Evolutionary conservation across 1,140 invertebrate genomes (phyloP).

Genomic region (Danaus plexippus): DNA sequence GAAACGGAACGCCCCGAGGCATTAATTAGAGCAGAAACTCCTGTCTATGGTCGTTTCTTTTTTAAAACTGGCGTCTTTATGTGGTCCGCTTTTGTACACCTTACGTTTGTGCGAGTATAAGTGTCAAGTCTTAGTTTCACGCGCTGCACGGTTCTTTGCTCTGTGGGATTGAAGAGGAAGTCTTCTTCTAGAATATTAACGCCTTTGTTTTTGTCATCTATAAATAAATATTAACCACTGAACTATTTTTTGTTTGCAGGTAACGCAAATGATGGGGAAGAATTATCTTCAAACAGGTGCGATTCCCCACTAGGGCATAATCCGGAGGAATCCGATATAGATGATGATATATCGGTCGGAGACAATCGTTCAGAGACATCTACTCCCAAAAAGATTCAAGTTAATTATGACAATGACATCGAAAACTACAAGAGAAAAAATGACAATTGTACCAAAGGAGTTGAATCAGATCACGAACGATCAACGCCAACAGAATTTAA

Average conservation of each 20-base stretch:
- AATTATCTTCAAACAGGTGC: constrained; percentile 26
- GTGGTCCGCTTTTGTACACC: constrained; percentile 54
- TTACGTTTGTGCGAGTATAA: constrained; percentile 43
- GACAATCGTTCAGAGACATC: constrained; percentile 61
- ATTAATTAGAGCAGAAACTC: constrained; percentile 70
- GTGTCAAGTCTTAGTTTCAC: constrained; percentile 54
- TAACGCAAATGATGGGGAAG: constrained; percentile 34
- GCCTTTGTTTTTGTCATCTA: constrained; percentile 7
- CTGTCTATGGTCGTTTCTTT: constrained; percentile 62
- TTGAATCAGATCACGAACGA: constrained; percentile 31
- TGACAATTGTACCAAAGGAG: constrained; percentile 24
- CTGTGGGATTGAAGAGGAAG: constrained; percentile 20
- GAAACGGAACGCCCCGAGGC: constrained; percentile 65
- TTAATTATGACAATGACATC: constrained; percentile 28
- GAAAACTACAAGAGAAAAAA: constrained; percentile 26
- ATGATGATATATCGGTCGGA: constrained; percentile 65
- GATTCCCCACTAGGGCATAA: constrained; percentile 38
- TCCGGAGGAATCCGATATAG: constrained; percentile 43
- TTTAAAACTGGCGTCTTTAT: constrained; percentile 66
- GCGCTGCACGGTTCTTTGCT: constrained; percentile 37
- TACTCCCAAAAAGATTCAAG: constrained; percentile 39
- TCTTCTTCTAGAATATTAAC: constrained; percentile 6
- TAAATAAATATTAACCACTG: constrained; percentile 7
- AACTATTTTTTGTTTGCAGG: constrained; percentile 29
- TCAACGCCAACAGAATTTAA: constrained; percentile 46